Evolutionary conservation across 2,888 invertebrate genomes (phyloP).

Genomic region (Theristus sp.): DNA sequence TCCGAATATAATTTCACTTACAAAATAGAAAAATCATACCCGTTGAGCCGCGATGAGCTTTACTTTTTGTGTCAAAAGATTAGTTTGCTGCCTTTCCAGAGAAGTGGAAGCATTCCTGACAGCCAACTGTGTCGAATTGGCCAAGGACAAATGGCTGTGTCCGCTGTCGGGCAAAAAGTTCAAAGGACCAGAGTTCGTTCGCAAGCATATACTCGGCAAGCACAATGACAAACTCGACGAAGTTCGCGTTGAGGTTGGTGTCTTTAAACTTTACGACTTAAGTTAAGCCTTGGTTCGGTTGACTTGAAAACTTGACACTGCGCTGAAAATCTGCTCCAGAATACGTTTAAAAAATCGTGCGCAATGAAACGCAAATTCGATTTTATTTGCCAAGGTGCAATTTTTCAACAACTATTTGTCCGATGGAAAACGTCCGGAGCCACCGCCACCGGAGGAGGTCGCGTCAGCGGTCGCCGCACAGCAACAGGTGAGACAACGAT

Average conservation of each 20-base stretch:
- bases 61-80: no score
- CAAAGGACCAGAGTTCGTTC: conserved; percentile 91
- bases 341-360: no score
- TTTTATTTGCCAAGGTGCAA: conserved; percentile 42
- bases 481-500: no score
- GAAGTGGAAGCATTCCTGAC: conserved; percentile 86
- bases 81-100: no score
- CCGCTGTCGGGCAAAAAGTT: conserved; percentile 96
- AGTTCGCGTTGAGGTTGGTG: conserved; percentile 67
- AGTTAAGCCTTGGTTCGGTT: no score
- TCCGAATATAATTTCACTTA: no score
- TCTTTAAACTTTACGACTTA: no score
- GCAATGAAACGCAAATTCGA: background rate
- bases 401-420: conserved; percentile 89
- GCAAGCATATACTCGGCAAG: conserved; percentile 94
- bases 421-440: conserved; percentile 77
- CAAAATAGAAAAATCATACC: no score
- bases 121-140: conserved; percentile 84
- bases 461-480: conserved; percentile 17
- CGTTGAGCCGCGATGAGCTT: no score
- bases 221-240: conserved; percentile 90
- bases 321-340: no score
- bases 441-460: conserved; percentile 18
- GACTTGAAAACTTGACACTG: no score
- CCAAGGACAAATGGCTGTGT: conserved; percentile 96